Percentiles rank a stretch among this genome's conserved stretches.
Conservation (phyloP, 2,888 invertebrate genomes). For the Cheilosia pagana region DNA sequence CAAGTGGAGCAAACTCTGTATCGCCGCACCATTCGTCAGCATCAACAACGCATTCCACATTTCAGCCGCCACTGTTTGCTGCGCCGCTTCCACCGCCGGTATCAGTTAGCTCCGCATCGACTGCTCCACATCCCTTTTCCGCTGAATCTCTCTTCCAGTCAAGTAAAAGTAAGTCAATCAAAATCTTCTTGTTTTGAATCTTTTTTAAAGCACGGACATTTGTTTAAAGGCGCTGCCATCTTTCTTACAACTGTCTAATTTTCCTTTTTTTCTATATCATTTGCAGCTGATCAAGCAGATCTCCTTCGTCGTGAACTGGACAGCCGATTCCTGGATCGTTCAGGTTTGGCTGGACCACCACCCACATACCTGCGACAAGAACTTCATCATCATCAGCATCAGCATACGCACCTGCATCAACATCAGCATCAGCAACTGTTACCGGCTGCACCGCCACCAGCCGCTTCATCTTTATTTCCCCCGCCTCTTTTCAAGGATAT, state of each 20-base stretch:
- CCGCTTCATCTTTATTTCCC: slow-evolving; percentile 84
- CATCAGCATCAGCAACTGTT: slow-evolving; percentile 91
- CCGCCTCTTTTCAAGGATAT: slow-evolving; percentile 94
- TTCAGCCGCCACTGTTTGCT: slow-evolving; percentile 88
- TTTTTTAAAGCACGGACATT: no score
- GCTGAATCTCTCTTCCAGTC: slow-evolving; percentile 94
- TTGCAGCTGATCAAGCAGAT: slow-evolving; percentile 89
- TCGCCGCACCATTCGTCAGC: slow-evolving; percentile 84
- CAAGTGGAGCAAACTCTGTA: slow-evolving; percentile 85
- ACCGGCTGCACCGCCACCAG: slow-evolving; percentile 86
- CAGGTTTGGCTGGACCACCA: slow-evolving; percentile 86
- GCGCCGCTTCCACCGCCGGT: slow-evolving; percentile 86
- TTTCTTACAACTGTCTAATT: no score
- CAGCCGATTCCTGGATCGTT: slow-evolving; percentile 94
- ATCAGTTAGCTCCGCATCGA: slow-evolving; percentile 80
- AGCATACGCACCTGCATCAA: slow-evolving; percentile 95
- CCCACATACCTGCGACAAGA: slow-evolving; percentile 90
- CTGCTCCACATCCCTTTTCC: slow-evolving; percentile 93
- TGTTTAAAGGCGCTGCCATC: no score
- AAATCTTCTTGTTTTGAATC: no score
- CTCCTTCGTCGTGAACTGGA: slow-evolving; percentile 94
- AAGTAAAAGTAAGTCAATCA: slow-evolving; percentile 88
- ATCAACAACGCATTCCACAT: slow-evolving; percentile 83
- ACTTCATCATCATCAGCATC: slow-evolving; percentile 97
- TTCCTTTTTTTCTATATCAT: not conserved